These are phyloP conservation scores for Neoitamus cyanurus DNA, from an alignment of 2,888 invertebrate species.

Conservation along the genomic window DNA sequence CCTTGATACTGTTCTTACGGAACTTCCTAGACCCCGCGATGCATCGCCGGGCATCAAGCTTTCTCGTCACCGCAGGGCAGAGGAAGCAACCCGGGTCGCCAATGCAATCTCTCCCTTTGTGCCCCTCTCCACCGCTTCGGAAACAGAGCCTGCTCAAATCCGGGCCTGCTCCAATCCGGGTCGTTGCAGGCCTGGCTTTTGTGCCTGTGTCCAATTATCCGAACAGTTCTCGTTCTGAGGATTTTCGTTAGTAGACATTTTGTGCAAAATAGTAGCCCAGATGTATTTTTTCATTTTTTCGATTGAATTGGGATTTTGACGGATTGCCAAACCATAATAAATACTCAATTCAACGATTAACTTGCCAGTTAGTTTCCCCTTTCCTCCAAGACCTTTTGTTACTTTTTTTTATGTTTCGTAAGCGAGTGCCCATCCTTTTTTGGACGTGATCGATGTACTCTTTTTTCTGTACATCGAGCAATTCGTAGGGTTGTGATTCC, in stretches of 20 bases:
- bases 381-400: not conserved
- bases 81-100: too few relatives aligned
- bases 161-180: too few relatives aligned
- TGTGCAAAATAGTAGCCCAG: not conserved
- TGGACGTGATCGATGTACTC: not conserved
- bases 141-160: too few relatives aligned
- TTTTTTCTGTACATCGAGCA: not conserved
- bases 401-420: not conserved
- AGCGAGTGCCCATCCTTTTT: not conserved
- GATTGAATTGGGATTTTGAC: not conserved
- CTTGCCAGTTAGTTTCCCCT: not conserved
- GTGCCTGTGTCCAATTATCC: too few relatives aligned
- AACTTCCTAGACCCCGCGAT: too few relatives aligned
- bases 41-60: too few relatives aligned
- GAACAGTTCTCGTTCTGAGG: not conserved
- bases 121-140: too few relatives aligned
- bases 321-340: not conserved
- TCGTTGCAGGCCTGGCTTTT: too few relatives aligned
- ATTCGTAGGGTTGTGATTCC: not conserved
- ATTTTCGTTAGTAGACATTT: not conserved
- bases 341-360: not conserved
- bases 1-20: too few relatives aligned
- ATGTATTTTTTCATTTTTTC: not conserved
- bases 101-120: too few relatives aligned
- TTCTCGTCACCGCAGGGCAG: too few relatives aligned